Conservation (phyloP, 2,113 vertebrate species). For the Eira barbara region DNA sequence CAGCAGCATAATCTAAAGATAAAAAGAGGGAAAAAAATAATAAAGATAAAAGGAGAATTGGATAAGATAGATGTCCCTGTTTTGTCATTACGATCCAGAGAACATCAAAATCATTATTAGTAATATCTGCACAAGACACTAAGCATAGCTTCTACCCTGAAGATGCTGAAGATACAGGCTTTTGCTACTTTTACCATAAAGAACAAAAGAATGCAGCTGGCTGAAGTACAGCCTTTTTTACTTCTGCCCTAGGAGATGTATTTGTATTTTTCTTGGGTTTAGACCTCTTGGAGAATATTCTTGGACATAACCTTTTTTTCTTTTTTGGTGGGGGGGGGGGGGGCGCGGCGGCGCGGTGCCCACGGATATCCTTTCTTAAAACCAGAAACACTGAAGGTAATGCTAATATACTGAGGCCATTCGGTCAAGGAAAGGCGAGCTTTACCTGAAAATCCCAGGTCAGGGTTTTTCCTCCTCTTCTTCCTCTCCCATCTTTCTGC, state of each 20-base stretch:
- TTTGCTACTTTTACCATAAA: background rate
- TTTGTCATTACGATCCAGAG: background rate
- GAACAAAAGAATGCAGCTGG: background rate
- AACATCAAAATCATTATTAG: background rate
- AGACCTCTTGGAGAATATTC: background rate
- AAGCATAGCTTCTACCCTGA: background rate
- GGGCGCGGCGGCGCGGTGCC: no score
- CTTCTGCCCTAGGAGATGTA: background rate
- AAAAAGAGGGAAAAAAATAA: background rate
- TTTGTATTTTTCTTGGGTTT: background rate
- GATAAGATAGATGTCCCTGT: background rate
- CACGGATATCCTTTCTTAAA: background rate
- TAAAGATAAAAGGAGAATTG: background rate
- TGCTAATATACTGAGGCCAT: background rate
- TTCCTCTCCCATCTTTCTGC: conserved; percentile 96
- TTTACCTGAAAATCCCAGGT: conserved; percentile 95
- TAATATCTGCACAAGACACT: background rate
- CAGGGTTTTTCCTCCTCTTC: conserved; percentile 94
- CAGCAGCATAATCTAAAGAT: conserved; percentile 91
- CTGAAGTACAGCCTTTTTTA: background rate
- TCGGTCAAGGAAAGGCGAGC: background rate
- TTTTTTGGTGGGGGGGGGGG: background rate
- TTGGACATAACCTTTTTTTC: background rate
- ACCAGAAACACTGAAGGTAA: background rate
- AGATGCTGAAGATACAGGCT: background rate